These are phyloP conservation scores for Drosophila anomalata DNA, from an alignment of 2,888 invertebrate genomes.

Conservation along the genomic window DNA sequence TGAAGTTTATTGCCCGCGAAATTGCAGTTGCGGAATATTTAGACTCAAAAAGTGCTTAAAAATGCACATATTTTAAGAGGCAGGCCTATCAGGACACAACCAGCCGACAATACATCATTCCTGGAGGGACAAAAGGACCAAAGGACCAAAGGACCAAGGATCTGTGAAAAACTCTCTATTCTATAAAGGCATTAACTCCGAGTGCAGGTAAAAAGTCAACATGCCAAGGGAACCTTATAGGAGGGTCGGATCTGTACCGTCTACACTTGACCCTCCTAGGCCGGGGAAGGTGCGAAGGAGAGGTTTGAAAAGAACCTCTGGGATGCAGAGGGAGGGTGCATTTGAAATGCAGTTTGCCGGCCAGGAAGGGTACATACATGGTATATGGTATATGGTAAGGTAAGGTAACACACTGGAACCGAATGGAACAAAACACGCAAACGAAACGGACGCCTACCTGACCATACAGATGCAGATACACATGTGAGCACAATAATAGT, in stretches of 20 bases:
- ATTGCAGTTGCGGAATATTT: constrained; percentile 4
- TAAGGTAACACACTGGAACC: constrained; percentile 34
- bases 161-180: constrained; percentile 18
- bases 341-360: constrained; percentile 65
- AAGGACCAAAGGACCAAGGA: constrained; percentile 30
- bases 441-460: constrained; percentile 60
- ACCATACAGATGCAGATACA: constrained; percentile 9
- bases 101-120: constrained; percentile 22
- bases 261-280: constrained; percentile 61
- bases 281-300: constrained; percentile 9
- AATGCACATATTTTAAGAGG: constrained; percentile 15
- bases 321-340: constrained; percentile 37
- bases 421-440: constrained; percentile 52
- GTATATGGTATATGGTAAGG: neutral
- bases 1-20: neutral
- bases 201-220: constrained; percentile 37
- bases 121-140: constrained; percentile 29
- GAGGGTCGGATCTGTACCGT: constrained; percentile 26
- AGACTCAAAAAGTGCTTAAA: neutral
- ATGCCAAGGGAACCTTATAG: constrained; percentile 51
- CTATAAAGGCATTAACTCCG: neutral
- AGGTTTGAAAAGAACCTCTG: constrained; percentile 25
- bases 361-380: constrained; percentile 24
- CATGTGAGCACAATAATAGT: neutral
- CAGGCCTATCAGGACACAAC: constrained; percentile 27